These are phyloP conservation scores for Caenorhabditis briggsae DNA, from an alignment of 1,140 invertebrate genomes.

Conservation along the genomic window DNA sequence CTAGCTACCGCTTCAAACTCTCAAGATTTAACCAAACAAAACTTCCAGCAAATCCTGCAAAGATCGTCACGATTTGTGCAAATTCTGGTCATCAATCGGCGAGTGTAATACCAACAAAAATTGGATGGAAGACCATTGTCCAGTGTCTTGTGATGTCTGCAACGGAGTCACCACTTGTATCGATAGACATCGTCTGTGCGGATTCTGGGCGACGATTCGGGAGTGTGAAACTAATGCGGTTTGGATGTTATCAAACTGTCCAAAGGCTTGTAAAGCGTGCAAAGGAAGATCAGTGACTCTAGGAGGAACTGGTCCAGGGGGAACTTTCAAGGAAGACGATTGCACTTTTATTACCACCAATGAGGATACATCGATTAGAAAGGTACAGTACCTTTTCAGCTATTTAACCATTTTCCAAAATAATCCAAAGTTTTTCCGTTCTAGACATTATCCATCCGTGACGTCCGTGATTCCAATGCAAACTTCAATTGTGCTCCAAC, in stretches of 20 bases:
- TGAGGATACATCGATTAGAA: constrained; percentile 70
- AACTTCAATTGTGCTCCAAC: constrained; percentile 76
- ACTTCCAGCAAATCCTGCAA: constrained; percentile 64
- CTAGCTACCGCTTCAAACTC: too few species aligned
- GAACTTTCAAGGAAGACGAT: constrained; percentile 72
- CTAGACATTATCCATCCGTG: constrained; percentile 73
- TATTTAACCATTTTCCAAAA: constrained; percentile 13
- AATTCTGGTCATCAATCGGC: constrained; percentile 76
- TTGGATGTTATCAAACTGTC: constrained; percentile 76
- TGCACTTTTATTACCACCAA: constrained; percentile 76
- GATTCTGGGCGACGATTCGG: constrained; percentile 75
- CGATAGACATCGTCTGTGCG: constrained; percentile 74
- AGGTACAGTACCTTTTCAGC: background rate
- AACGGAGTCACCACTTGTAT: constrained; percentile 75
- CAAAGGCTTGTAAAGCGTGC: constrained; percentile 73
- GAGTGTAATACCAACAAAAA: constrained; percentile 75
- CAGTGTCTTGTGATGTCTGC: constrained; percentile 74
- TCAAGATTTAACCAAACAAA: too few species aligned
- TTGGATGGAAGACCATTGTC: constrained; percentile 76
- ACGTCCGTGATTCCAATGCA: constrained; percentile 74
- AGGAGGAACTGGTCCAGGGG: constrained; percentile 65
- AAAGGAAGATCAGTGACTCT: constrained; percentile 70
- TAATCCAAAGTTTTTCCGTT: background rate
- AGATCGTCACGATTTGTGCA: constrained; percentile 76
- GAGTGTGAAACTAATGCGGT: constrained; percentile 77